These are phyloP conservation scores for Thamnophis elegans DNA, from an alignment of 2,797 vertebrate genomes.

Conservation along the genomic window DNA sequence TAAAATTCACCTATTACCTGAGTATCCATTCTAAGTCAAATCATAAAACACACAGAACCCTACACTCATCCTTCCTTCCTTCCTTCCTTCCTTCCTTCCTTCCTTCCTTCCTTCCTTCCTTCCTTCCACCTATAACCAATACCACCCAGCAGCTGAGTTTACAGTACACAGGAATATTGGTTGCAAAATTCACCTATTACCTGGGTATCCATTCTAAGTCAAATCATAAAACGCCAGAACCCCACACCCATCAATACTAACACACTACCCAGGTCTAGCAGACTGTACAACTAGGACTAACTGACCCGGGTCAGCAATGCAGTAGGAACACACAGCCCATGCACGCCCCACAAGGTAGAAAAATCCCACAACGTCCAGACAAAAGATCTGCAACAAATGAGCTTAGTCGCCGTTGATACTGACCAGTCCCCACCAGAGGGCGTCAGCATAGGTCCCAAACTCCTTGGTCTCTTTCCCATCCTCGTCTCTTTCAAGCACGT, in stretches of 20 bases:
- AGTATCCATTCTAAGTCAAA: no score
- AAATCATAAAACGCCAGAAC: not conserved
- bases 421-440: constrained; percentile 98
- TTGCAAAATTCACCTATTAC: not conserved
- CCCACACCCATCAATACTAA: not conserved
- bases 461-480: constrained; percentile 83
- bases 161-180: not conserved
- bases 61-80: no score
- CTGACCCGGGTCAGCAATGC: not conserved
- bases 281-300: not conserved
- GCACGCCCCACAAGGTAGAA: not conserved
- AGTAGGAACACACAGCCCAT: not conserved
- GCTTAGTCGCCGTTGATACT: constrained; percentile 50
- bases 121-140: not conserved
- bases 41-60: no score
- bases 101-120: no score
- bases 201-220: not conserved
- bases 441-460: constrained; percentile 97
- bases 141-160: not conserved
- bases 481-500: constrained; percentile 81
- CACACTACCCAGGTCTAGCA: not conserved
- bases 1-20: no score
- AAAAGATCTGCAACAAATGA: no score
- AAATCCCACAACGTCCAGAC: not conserved
- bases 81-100: no score